These are phyloP conservation scores for Apaloderma vittatum DNA, from an alignment of 2,113 vertebrate species.

Conservation along the genomic window DNA sequence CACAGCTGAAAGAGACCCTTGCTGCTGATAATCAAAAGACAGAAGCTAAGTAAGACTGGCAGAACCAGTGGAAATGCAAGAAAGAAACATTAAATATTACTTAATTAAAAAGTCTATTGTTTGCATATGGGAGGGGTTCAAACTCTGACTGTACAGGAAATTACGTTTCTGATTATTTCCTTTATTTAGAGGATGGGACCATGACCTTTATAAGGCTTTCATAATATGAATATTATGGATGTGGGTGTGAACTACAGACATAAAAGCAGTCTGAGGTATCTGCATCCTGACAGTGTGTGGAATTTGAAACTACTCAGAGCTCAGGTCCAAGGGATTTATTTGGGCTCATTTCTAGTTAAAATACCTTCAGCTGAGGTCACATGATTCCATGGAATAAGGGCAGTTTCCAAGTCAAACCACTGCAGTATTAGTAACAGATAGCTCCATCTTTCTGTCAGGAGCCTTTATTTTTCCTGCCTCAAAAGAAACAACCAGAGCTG, in stretches of 20 bases:
- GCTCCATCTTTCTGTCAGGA: conserved; percentile 17
- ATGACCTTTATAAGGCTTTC: background rate
- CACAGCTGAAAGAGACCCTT: background rate
- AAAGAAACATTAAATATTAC: background rate
- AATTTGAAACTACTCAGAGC: background rate
- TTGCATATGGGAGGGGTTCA: background rate
- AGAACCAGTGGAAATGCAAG: background rate
- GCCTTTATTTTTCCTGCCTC: conserved; percentile 22
- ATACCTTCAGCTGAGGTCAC: background rate
- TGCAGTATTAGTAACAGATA: background rate
- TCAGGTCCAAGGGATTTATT: background rate
- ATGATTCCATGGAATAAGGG: background rate
- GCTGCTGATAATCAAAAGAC: background rate
- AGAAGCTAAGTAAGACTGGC: background rate
- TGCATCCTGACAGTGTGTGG: background rate
- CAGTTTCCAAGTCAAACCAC: conserved; percentile 22
- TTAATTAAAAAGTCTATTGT: background rate
- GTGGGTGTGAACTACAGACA: background rate
- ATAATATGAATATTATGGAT: background rate
- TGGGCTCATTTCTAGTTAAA: background rate
- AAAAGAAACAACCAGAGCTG: background rate
- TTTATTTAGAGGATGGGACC: background rate
- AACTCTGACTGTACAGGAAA: background rate
- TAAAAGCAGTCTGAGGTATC: background rate
- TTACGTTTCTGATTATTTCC: background rate